A percentile compares a stretch with the other conserved stretches of the same genome.
These are phyloP conservation scores for Catharus fuscescens DNA, from an alignment of 2,113 vertebrate genomes.

Conservation along the genomic window DNA sequence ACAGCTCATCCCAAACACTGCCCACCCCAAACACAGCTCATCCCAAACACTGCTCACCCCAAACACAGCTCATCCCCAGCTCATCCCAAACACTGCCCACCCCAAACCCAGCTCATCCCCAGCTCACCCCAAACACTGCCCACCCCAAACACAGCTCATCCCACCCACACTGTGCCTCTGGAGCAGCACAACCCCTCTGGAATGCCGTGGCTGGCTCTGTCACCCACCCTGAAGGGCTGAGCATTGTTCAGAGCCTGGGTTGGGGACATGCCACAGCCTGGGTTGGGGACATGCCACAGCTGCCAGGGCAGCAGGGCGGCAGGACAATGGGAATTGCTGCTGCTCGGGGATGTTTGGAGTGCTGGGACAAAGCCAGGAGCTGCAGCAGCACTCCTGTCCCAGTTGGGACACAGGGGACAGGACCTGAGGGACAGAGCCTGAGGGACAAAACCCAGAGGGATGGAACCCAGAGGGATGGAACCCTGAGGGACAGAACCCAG, in stretches of 20 bases:
- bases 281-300: too few species aligned
- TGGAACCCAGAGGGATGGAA: background rate
- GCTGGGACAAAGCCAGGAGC: background rate
- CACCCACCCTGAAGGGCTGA: background rate
- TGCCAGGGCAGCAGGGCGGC: background rate
- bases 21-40: too few species aligned
- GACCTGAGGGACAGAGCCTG: background rate
- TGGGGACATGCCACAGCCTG: background rate
- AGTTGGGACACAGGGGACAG: background rate
- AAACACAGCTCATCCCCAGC: fast-evolving
- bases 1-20: too few species aligned
- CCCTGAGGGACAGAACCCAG: too few species aligned
- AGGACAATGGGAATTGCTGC: background rate
- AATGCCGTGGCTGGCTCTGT: fast-evolving
- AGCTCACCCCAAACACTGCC: too few species aligned
- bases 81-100: fast-evolving
- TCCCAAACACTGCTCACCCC: too few species aligned
- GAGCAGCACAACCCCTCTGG: background rate
- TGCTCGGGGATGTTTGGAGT: fast-evolving
- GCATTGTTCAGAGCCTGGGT: background rate
- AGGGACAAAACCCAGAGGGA: background rate
- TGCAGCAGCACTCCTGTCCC: background rate
- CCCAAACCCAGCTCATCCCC: too few species aligned
- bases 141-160: background rate
- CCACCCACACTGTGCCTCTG: background rate